Evolutionary conservation across 2,888 invertebrate genomes (phyloP).

Genomic region (Scrobipalpa costella): DNA sequence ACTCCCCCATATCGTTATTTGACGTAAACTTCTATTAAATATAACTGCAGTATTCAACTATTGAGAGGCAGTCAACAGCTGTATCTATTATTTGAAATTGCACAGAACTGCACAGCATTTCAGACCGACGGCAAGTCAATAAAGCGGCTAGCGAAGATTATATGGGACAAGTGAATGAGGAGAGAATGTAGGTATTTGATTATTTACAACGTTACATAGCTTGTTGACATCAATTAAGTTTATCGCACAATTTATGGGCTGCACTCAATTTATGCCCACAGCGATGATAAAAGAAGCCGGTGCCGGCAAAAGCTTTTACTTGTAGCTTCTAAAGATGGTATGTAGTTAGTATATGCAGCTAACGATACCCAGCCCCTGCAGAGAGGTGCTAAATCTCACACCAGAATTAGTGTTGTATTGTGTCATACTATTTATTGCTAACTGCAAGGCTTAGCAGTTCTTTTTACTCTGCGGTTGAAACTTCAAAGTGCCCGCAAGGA

Average conservation of each 20-base stretch:
- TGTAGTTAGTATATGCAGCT: neutral
- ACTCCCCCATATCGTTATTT: constrained; percentile 10
- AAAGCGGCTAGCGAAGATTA: constrained; percentile 4
- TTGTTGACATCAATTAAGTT: constrained; percentile 40
- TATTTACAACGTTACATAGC: constrained; percentile 24
- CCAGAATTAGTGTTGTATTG: constrained; percentile 10
- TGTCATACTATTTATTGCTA: constrained; percentile 11
- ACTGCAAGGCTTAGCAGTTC: neutral
- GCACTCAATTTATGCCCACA: constrained; percentile 36
- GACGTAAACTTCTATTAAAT: constrained; percentile 17
- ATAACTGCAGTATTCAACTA: constrained; percentile 8
- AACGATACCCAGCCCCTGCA: neutral
- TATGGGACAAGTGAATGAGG: constrained; percentile 22
- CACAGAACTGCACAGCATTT: constrained; percentile 8
- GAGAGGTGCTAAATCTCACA: constrained; percentile 14
- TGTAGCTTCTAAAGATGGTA: constrained; percentile 14
- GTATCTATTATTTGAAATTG: constrained; percentile 18
- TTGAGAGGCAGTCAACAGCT: constrained; percentile 19
- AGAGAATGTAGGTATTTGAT: constrained; percentile 2
- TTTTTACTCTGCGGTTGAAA: neutral
- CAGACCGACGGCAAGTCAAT: constrained; percentile 2
- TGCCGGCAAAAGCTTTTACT: constrained; percentile 30
- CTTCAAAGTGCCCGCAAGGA: constrained; percentile 2
- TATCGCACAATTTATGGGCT: constrained; percentile 39
- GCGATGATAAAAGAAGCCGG: constrained; percentile 28